Percentiles rank a stretch among this genome's conserved stretches.
Conservation (phyloP, 2,113 vertebrate genomes). For the Morone chrysops region DNA sequence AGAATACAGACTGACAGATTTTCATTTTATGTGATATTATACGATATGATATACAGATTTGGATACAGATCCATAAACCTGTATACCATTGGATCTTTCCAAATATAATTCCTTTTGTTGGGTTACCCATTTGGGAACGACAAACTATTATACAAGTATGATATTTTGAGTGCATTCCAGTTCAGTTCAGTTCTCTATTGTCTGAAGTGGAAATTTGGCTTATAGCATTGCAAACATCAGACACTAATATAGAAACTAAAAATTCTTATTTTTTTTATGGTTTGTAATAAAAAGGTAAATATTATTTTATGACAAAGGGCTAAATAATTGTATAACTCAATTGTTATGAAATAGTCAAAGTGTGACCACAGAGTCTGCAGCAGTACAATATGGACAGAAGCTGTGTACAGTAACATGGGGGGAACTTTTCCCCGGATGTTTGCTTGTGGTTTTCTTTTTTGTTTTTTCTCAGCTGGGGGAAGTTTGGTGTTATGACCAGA, state of each 20-base stretch:
- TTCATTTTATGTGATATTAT: no score
- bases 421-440: conserved; percentile 11
- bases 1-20: no score
- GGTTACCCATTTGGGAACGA: neutral
- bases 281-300: neutral
- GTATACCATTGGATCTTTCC: no score
- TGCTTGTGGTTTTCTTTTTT: conserved; percentile 48
- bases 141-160: neutral
- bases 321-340: neutral
- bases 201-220: neutral
- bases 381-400: conserved; percentile 1
- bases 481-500: conserved; percentile 40
- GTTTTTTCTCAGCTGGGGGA: conserved; percentile 53
- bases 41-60: no score
- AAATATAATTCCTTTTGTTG: no score
- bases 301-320: neutral
- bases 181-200: neutral
- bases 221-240: neutral
- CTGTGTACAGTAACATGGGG: conserved; percentile 4
- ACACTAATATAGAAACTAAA: neutral
- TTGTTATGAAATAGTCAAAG: neutral
- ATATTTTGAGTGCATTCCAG: neutral
- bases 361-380: conserved; percentile 15
- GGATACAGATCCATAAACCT: no score
- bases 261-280: neutral